phyloP scores from a whole-genome alignment of 2,888 invertebrate species.

The Coenonympha glycerion region DNA sequence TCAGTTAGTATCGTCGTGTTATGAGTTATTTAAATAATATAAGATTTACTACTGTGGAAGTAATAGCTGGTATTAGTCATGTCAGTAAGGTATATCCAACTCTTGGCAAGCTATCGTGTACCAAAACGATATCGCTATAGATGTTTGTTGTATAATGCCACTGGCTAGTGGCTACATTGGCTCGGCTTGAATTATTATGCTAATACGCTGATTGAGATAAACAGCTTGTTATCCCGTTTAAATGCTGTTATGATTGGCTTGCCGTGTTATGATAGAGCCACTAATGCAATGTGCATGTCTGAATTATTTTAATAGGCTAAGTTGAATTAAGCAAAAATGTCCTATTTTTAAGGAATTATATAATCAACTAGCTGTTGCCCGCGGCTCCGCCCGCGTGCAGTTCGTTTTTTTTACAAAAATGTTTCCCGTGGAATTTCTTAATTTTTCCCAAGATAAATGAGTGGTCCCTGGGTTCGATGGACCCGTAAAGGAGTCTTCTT shows the following conservation, averaged over 20 bases:
- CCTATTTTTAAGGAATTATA: no score
- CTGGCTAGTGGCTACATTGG: no score
- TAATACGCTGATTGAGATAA: conserved; percentile 20
- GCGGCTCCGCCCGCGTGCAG: no score
- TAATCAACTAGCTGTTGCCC: no score
- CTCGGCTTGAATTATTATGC: conserved; percentile 18
- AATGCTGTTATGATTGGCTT: neutral
- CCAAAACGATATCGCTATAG: neutral
- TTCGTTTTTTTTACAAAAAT: no score
- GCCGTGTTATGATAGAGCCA: neutral
- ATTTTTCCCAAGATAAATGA: no score
- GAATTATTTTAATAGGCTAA: neutral
- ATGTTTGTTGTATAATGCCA: neutral
- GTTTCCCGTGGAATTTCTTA: no score
- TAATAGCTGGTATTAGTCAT: neutral
- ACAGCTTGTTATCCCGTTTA: conserved; percentile 10
- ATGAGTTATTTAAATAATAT: no score
- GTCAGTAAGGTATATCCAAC: neutral
- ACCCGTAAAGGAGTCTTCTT: no score
- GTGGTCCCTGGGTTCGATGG: no score
- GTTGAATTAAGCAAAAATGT: no score
- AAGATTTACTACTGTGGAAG: neutral
- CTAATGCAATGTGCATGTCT: neutral
- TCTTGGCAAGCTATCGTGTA: neutral
- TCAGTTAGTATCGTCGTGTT: no score